phyloP scores from a whole-genome alignment of 2,888 invertebrate species.

The Trichopria drosophilae region DNA sequence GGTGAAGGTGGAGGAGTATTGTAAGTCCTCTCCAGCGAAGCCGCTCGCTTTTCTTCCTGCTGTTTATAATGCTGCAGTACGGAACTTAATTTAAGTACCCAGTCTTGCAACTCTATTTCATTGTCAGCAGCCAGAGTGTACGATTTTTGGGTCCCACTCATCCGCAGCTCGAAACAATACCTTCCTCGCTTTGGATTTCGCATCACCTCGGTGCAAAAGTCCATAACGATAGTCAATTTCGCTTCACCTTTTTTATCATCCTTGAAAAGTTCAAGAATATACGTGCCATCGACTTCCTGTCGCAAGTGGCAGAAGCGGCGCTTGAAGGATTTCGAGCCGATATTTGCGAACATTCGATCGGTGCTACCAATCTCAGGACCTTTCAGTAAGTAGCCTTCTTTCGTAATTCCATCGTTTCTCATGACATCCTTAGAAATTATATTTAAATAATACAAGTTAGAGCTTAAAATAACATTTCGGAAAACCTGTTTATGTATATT shows the following conservation, averaged over 20 bases:
- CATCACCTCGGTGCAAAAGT: constrained; percentile 87
- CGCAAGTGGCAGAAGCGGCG: constrained; percentile 86
- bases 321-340: constrained; percentile 91
- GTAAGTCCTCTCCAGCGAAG: constrained; percentile 66
- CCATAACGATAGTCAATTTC: constrained; percentile 90
- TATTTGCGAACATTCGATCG: constrained; percentile 87
- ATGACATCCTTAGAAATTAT: constrained; percentile 59
- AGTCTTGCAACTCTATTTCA: constrained; percentile 79
- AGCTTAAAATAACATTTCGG: too few relatives aligned
- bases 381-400: constrained; percentile 88
- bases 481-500: too few relatives aligned
- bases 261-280: constrained; percentile 88
- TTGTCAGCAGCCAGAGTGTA: constrained; percentile 85
- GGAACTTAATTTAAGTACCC: constrained; percentile 80
- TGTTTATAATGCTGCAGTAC: constrained; percentile 82
- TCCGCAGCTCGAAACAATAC: constrained; percentile 84
- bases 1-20: constrained; percentile 66
- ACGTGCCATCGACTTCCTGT: constrained; percentile 88
- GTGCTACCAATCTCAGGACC: constrained; percentile 88
- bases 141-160: constrained; percentile 83
- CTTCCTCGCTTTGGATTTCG: constrained; percentile 85
- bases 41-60: constrained; percentile 76
- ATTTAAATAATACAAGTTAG: constrained; percentile 16
- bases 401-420: constrained; percentile 78
- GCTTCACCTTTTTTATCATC: constrained; percentile 90